phyloP scores from a whole-genome alignment of 2,797 vertebrate genomes.

The Borostomias antarcticus region DNA sequence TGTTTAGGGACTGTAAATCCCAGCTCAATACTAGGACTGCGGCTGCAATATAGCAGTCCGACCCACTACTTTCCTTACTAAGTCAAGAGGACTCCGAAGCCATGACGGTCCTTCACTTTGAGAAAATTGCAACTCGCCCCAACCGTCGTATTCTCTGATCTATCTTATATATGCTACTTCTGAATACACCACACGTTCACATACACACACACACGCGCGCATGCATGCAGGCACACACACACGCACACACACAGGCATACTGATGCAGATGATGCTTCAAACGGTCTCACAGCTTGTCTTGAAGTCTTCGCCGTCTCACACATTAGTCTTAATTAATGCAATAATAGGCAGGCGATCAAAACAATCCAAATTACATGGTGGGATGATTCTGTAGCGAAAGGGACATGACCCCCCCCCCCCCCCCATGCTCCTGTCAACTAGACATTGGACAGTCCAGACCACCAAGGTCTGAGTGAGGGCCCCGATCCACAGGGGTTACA shows the following conservation, averaged over 20 bases:
- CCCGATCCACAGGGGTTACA: too few species aligned
- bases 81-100: neutral
- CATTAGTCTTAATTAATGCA: constrained; percentile 16
- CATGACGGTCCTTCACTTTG: constrained; percentile 10
- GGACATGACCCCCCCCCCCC: too few species aligned
- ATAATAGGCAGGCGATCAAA: constrained; percentile 10
- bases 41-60: neutral
- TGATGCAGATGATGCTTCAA: neutral
- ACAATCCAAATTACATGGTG: neutral
- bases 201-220: neutral
- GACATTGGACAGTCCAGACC: too few species aligned
- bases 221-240: neutral
- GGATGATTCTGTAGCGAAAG: too few species aligned
- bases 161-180: constrained; percentile 23
- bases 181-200: too few species aligned
- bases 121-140: neutral
- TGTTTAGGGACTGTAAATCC: constrained; percentile 42
- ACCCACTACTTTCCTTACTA: neutral
- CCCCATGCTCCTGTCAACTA: too few species aligned
- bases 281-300: neutral
- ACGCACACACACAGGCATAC: neutral
- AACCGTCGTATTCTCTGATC: neutral
- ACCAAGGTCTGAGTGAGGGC: too few species aligned
- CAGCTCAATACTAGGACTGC: constrained; percentile 38
- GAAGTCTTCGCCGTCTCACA: neutral